Conservation (phyloP, 2,113 vertebrate species). For the Macrotus californicus region DNA sequence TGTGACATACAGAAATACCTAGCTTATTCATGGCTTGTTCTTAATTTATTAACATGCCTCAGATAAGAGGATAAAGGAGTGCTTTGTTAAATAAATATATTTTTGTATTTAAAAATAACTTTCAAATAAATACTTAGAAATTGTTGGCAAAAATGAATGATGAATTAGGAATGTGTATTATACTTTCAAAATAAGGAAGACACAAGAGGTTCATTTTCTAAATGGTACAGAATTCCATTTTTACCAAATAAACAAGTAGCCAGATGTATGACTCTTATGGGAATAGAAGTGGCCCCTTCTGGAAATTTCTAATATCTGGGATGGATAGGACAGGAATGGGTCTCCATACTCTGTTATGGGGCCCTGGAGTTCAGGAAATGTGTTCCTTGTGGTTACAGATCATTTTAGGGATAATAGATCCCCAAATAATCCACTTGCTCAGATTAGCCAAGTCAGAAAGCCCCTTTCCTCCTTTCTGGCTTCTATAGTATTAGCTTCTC, state of each 20-base stretch:
- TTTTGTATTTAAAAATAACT: constrained; percentile 45
- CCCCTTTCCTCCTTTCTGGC: background rate
- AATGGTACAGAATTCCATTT: constrained; percentile 44
- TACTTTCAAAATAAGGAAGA: constrained; percentile 53
- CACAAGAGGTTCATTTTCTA: constrained; percentile 43
- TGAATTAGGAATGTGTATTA: constrained; percentile 41
- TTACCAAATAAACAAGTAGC: constrained; percentile 57
- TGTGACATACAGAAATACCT: constrained; percentile 16
- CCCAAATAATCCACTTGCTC: constrained; percentile 12
- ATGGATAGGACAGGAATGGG: background rate
- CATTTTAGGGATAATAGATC: background rate
- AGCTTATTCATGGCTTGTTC: constrained; percentile 1
- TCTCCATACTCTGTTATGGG: background rate
- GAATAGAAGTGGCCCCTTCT: constrained; percentile 24
- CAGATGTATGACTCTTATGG: constrained; percentile 29
- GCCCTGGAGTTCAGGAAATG: background rate
- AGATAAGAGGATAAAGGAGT: constrained; percentile 45
- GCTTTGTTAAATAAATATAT: constrained; percentile 46
- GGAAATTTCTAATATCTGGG: constrained; percentile 28
- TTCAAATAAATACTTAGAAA: constrained; percentile 48
- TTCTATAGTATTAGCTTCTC: background rate
- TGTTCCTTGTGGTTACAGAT: background rate
- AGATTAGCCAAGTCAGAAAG: background rate
- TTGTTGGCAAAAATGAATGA: constrained; percentile 26
- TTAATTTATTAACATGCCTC: constrained; percentile 6